A percentile compares a stretch with the other conserved stretches of the same genome.
phyloP scores from a whole-genome alignment of 2,888 invertebrate species.

The Stegophylla sp. region DNA sequence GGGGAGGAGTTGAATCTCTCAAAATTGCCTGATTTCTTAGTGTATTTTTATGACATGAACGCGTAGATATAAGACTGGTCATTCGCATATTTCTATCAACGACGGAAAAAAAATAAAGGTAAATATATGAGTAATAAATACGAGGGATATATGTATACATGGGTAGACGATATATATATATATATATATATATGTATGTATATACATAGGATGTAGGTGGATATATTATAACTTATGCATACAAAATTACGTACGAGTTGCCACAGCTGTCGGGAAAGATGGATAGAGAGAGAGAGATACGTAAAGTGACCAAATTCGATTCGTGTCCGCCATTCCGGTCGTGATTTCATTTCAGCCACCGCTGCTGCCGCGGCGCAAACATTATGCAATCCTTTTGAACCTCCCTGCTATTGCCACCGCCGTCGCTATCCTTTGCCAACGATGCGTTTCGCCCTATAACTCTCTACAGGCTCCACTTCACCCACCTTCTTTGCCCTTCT shows the following conservation, averaged over 20 bases:
- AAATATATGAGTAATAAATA: neutral
- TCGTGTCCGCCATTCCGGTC: slow-evolving; percentile 49
- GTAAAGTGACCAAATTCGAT: slow-evolving; percentile 55
- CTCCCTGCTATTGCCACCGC: slow-evolving; percentile 9
- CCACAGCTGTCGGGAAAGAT: neutral
- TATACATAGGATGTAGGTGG: neutral
- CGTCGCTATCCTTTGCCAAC: neutral
- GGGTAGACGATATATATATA: neutral
- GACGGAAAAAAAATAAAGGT: no score
- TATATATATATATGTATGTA: neutral
- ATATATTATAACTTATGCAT: slow-evolving; percentile 3
- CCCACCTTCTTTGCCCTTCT: neutral
- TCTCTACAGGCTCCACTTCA: neutral
- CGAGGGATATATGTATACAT: neutral
- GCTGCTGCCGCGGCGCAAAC: slow-evolving; percentile 19
- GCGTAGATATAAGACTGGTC: no score
- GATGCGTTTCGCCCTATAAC: slow-evolving; percentile 42
- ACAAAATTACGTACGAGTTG: neutral
- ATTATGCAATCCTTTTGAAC: slow-evolving; percentile 58
- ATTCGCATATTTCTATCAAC: no score
- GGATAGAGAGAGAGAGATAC: neutral
- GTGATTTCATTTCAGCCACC: slow-evolving; percentile 41
- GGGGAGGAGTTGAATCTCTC: no score
- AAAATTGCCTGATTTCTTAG: no score
- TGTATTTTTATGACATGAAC: no score